Percentiles rank a stretch among this genome's conserved stretches.
Evolutionary conservation across 2,888 invertebrate genomes (phyloP).

Genomic region (Scaeva pyrastri): DNA sequence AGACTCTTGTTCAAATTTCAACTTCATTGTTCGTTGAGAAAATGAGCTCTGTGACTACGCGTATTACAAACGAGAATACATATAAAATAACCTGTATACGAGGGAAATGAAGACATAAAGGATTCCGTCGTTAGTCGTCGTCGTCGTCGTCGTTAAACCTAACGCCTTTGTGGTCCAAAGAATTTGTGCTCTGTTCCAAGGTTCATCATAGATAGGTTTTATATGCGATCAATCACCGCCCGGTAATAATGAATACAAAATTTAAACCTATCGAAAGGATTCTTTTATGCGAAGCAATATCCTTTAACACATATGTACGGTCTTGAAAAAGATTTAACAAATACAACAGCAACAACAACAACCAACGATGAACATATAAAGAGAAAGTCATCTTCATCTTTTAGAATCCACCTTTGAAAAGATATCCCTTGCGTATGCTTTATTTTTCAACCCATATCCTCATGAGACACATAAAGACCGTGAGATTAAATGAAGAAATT

Average conservation of each 20-base stretch:
- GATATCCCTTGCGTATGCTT: neutral
- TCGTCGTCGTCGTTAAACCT: neutral
- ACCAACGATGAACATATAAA: neutral
- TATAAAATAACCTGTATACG: neutral
- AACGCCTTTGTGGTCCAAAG: neutral
- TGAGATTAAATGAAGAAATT: neutral
- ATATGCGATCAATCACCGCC: conserved; percentile 10
- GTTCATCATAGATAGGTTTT: neutral
- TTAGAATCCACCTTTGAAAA: neutral
- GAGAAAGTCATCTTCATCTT: conserved; percentile 17
- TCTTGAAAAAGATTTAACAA: neutral
- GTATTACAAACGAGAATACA: neutral
- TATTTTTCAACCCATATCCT: neutral
- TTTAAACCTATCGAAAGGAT: neutral
- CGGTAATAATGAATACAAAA: neutral
- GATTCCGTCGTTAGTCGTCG: too few relatives aligned
- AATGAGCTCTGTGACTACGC: neutral
- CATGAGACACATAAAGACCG: conserved; percentile 4
- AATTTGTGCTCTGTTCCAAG: neutral
- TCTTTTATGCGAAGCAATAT: neutral
- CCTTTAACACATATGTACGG: neutral
- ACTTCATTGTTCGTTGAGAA: neutral
- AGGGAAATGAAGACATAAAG: conserved; percentile 10
- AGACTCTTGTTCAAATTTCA: neutral
- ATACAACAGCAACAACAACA: neutral